phyloP scores from a whole-genome alignment of 2,888 invertebrate genomes.

The Tetrapedia diversipes region DNA sequence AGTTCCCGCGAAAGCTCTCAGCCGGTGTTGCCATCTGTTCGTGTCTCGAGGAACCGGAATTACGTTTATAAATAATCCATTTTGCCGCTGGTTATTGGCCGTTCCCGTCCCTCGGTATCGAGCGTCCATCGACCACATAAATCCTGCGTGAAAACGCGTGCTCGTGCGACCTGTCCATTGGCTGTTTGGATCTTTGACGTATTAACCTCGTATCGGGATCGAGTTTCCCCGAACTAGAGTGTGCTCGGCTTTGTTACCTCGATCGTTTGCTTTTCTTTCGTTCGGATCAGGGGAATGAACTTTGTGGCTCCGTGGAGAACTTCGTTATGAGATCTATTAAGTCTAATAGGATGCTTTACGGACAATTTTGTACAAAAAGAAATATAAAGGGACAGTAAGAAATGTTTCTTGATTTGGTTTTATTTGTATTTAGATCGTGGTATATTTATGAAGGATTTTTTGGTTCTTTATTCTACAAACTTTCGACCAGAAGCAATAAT shows the following conservation, averaged over 20 bases:
- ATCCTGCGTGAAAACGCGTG: not conserved
- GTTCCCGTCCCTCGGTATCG: constrained; percentile 22
- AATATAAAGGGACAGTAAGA: too few relatives aligned
- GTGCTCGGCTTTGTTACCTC: not conserved
- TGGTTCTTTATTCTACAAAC: too few relatives aligned
- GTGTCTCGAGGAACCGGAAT: constrained; percentile 21
- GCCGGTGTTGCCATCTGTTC: constrained; percentile 66
- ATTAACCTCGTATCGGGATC: not conserved
- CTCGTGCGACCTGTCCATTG: not conserved
- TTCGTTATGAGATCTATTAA: not conserved
- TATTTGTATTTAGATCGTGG: too few relatives aligned
- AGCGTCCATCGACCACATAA: constrained; percentile 18
- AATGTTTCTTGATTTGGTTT: too few relatives aligned
- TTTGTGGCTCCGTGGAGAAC: not conserved
- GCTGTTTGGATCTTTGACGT: not conserved
- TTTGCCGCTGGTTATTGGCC: constrained; percentile 30
- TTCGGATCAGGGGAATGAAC: not conserved
- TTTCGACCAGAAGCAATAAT: too few relatives aligned
- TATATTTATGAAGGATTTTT: too few relatives aligned
- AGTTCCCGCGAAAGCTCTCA: constrained; percentile 51
- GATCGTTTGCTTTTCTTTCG: not conserved
- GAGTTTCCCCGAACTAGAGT: not conserved
- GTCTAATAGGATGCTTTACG: not conserved
- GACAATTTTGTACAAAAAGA: not conserved
- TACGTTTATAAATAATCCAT: constrained; percentile 57